Evolutionary conservation across 2,797 vertebrate genomes (phyloP).

Genomic region (Glyptemys insculpta): DNA sequence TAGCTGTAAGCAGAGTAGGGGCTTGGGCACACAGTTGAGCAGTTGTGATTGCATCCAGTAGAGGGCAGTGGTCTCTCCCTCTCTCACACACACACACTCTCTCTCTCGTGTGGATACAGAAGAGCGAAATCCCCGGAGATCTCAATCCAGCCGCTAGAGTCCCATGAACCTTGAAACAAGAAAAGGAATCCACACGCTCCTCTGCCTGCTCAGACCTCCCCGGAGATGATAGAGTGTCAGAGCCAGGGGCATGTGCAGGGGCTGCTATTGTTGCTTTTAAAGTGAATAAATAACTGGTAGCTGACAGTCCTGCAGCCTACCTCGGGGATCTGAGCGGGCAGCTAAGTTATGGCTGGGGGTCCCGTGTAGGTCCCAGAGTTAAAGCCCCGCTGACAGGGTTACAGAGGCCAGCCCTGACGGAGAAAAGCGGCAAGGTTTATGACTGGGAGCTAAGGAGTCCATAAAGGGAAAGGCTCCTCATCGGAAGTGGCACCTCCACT

Average conservation of each 20-base stretch:
- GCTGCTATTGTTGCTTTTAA: not conserved
- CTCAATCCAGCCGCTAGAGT: not conserved
- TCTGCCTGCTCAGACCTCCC: not conserved
- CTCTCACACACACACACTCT: too few species aligned
- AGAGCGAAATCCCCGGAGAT: not conserved
- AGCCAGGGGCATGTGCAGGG: not conserved
- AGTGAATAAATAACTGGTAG: not conserved
- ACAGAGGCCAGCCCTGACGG: too few species aligned
- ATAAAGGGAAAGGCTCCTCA: rapidly evolving
- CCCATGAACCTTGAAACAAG: not conserved
- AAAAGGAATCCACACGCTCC: not conserved
- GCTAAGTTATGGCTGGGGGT: too few species aligned
- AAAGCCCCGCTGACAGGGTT: too few species aligned
- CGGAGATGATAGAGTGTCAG: not conserved
- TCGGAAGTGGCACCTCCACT: not conserved
- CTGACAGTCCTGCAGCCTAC: not conserved
- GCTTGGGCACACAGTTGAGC: not conserved
- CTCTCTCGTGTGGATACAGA: too few species aligned
- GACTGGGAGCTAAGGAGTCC: not conserved
- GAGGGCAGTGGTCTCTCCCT: not conserved
- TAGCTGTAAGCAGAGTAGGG: not conserved
- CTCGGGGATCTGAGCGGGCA: too few species aligned
- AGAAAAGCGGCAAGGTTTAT: too few species aligned
- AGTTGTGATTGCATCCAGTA: not conserved
- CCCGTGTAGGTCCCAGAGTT: too few species aligned